A percentile compares a stretch with the other conserved stretches of the same genome.
These are phyloP conservation scores for Salvelinus namaycush DNA, from an alignment of 2,113 vertebrate genomes.

Conservation along the genomic window DNA sequence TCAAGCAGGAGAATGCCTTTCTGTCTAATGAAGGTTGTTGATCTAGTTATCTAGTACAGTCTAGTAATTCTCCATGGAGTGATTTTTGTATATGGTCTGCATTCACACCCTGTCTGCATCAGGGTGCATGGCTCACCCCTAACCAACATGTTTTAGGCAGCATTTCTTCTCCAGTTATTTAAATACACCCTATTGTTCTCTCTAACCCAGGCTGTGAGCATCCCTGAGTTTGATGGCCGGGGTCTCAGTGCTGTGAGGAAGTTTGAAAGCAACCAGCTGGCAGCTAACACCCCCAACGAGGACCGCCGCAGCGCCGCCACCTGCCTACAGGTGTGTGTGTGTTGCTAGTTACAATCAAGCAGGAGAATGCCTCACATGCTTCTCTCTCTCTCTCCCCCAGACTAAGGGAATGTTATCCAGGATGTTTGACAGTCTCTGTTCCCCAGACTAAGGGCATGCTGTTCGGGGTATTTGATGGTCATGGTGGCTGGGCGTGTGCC, in stretches of 20 bases:
- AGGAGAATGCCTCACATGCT: background rate
- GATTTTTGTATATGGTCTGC: too few relatives aligned
- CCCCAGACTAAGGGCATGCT: constrained; percentile 84
- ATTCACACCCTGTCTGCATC: too few relatives aligned
- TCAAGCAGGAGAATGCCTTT: too few relatives aligned
- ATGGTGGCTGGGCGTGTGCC: constrained; percentile 88
- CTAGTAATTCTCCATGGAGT: background rate
- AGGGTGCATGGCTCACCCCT: background rate
- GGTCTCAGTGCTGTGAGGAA: constrained; percentile 76
- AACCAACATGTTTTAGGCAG: background rate
- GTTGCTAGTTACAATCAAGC: too few relatives aligned
- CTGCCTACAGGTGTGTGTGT: constrained; percentile 49
- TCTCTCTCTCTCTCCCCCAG: background rate
- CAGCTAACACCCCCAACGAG: constrained; percentile 43
- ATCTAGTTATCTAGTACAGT: too few relatives aligned
- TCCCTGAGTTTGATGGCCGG: constrained; percentile 54
- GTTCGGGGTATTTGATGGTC: constrained; percentile 93
- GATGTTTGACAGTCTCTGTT: background rate
- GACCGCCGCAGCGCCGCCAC: too few relatives aligned
- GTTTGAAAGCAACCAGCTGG: constrained; percentile 40
- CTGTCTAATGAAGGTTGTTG: too few relatives aligned
- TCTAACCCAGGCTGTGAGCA: constrained; percentile 64
- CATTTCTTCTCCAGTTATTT: background rate
- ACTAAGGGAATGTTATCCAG: background rate
- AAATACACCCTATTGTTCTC: background rate